A percentile compares a stretch with the other conserved stretches of the same genome.
Conservation (phyloP, 2,888 invertebrate genomes). For the Caenorhabditis virilis region DNA sequence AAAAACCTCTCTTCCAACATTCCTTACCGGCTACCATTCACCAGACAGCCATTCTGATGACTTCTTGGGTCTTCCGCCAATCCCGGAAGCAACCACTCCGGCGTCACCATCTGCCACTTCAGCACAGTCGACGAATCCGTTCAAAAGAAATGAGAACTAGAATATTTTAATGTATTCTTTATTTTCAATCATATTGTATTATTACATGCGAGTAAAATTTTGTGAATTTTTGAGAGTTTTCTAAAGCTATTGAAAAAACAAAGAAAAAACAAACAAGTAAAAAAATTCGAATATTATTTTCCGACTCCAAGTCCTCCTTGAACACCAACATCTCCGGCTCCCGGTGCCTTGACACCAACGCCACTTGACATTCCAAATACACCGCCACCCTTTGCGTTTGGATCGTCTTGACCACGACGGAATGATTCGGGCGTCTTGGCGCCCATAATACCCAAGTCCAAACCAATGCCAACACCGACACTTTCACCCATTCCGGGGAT, state of each 20-base stretch:
- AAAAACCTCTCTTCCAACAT: slow-evolving; percentile 39
- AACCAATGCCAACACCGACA: slow-evolving; percentile 56
- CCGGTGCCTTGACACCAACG: slow-evolving; percentile 55
- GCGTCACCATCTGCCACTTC: slow-evolving; percentile 39
- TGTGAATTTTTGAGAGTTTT: slow-evolving; percentile 8
- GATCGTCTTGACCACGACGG: slow-evolving; percentile 55
- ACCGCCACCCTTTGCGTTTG: slow-evolving; percentile 52
- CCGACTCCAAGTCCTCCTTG: slow-evolving; percentile 56
- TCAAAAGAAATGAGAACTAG: slow-evolving; percentile 22
- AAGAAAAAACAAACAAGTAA: background rate
- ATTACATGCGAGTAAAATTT: slow-evolving; percentile 23
- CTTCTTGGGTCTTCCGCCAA: slow-evolving; percentile 47
- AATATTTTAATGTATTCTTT: background rate
- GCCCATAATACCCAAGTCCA: slow-evolving; percentile 56
- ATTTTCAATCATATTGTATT: too few species aligned
- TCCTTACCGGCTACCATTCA: slow-evolving; percentile 20
- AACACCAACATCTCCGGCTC: slow-evolving; percentile 56
- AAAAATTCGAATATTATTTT: slow-evolving; percentile 15
- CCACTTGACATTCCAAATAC: slow-evolving; percentile 56
- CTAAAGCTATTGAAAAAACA: background rate
- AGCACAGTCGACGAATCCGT: slow-evolving; percentile 25
- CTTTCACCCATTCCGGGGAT: slow-evolving; percentile 59
- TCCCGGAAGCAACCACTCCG: slow-evolving; percentile 53
- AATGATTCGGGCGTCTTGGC: slow-evolving; percentile 55
- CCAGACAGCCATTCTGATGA: slow-evolving; percentile 37